These are phyloP conservation scores for Aphis craccivora DNA, from an alignment of 1,140 invertebrate species.

Conservation along the genomic window DNA sequence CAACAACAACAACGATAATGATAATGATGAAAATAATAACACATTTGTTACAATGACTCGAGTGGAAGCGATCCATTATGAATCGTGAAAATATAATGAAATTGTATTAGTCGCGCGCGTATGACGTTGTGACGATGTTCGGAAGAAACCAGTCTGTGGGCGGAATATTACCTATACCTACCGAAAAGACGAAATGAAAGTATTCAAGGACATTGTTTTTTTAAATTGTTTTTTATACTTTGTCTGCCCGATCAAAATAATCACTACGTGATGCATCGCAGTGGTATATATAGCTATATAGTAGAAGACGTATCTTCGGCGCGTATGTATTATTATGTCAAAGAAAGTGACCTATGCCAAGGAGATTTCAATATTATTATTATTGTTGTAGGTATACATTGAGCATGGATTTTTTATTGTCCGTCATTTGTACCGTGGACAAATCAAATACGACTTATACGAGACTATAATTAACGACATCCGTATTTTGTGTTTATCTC, in stretches of 20 bases:
- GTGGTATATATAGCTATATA: neutral
- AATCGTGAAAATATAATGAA: constrained; percentile 31
- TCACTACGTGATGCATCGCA: neutral
- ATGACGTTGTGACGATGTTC: constrained; percentile 6
- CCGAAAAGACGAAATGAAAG: neutral
- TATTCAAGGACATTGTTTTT: constrained; percentile 44
- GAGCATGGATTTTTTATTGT: neutral
- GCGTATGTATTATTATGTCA: neutral
- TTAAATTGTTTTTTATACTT: neutral
- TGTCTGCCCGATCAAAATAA: neutral
- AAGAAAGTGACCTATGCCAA: constrained; percentile 39
- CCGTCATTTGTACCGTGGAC: neutral
- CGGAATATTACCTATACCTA: neutral
- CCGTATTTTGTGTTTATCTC: neutral
- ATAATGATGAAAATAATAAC: neutral
- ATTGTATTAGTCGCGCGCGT: constrained; percentile 14
- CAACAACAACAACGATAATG: neutral
- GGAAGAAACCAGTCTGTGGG: constrained; percentile 22
- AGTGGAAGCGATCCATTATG: constrained; percentile 41
- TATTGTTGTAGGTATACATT: neutral
- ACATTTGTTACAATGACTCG: constrained; percentile 52
- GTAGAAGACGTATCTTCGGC: neutral
- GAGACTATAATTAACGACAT: neutral
- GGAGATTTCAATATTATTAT: neutral
- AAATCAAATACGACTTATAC: neutral